Base-by-base conservation (phyloP, 2,888 invertebrate species). In the Periphyllus acericola region DNA sequence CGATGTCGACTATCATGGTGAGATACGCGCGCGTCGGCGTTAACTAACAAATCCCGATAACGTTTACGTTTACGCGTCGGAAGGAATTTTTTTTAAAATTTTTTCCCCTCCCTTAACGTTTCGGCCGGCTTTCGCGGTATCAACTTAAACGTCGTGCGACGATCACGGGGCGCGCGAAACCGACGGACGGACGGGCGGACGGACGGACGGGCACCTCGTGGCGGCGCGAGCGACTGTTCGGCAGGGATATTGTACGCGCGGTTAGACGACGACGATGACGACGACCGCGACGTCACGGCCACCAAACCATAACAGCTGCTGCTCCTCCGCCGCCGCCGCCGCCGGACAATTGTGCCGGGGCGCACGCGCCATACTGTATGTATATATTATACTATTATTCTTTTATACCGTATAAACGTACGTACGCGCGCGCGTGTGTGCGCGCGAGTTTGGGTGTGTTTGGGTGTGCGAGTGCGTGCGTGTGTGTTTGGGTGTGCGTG, bases 321-420 rank as follows among this genome's bases (percentile, higher is more conserved):
- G 55, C 71, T n/a, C 25, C 29, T 36, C 60, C 66, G 80, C 68
- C 29, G 9, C 74, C 36, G 36, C 46, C 66, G 34, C 32, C 68
- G 46, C 34, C 76, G 87, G 60, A 74, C 79, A 36, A 25, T 86
- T 68, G 87, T 87, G 80, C 60, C 80, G 55, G 87, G 81, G 87
- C 87, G 87, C 87, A 87, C 87, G 87, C 87, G 87, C 87, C 87
- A 81, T 81, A 32, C 29, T 86, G 46, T 86, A n/a, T n/a, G n/a
- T n/a, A n/a, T 46, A 11, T 46, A 14, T 9, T 46, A 40, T 75
- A 66, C 36, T 72, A 34, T 81, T 81, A n/a, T 82, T 40, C 55
- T 52, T n/a, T 34, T 36, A 71, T 21, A 9, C 17, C 55, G 34
- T 29, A 6, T 29, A 52, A 19, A 36, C 72, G 76, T 36, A 52